Evolutionary conservation across 2,113 vertebrate genomes (phyloP), one percentile per base, ranked within the genome.

Genomic region (Hemiscyllium ocellatum): DNA sequence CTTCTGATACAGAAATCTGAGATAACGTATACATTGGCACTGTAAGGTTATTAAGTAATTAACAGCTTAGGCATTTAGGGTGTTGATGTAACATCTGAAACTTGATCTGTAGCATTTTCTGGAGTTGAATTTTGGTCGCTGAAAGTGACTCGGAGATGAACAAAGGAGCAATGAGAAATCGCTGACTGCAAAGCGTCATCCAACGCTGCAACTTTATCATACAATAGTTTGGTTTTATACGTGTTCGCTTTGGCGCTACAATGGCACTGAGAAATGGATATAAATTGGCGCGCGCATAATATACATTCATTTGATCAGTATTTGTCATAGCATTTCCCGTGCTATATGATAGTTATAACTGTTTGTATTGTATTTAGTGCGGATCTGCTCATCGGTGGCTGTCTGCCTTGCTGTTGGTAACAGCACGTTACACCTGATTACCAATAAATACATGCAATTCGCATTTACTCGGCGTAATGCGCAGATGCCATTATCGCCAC

Each of bases 51-150:
- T 72, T 95, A 72, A 95, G 94, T 95, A 76, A 95, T 95, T 95
- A 95, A 95, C 94, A 95, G 94, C 68, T 95, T 95, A 95, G 29
- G 47, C 69, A 95, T 76, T 95, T 95, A 95, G 68, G 37, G 37
- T 95, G 94, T 95, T 95, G 94, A 47, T 95, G 4, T 95, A 47
- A 52, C 94, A 70, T 95, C 42, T 95, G 94, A 93, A 93, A 93
- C 89, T 93, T 93, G 89, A 66, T 66, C 89, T 52, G 94, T 95
- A 72, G 42, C 94, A 50, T 69, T 95, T 94, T 95, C 65, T 69
- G 50, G 42, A 26, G 94, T 95, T 52, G 68, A 70, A 95, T 95
- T 70, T 95, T 69, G 89, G 61, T 95, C 50, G 47, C 26, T n/a
- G 7, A 26, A 95, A 50, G 13, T 52, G 94, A 70, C 68, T 72